Evolutionary conservation across 2,113 vertebrate species (phyloP).

Genomic region (Dicrurus megarhynchus): DNA sequence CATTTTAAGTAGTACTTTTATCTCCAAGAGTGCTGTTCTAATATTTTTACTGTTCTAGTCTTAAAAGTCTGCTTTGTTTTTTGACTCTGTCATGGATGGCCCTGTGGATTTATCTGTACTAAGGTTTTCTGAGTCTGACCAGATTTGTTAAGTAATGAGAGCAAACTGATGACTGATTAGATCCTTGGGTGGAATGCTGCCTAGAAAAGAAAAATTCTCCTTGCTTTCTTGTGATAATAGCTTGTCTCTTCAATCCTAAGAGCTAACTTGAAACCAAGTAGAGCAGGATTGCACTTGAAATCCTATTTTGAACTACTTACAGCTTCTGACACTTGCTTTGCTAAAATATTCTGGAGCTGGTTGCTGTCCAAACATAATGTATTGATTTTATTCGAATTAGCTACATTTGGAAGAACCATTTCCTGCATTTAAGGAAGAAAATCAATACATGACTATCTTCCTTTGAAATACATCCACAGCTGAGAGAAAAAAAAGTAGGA

Average conservation of each 20-base stretch:
- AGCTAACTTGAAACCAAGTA: neutral
- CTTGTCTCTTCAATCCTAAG: neutral
- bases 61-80: neutral
- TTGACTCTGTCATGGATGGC: neutral
- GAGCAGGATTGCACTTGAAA: neutral
- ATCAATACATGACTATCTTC: neutral
- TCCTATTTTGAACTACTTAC: neutral
- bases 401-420: conserved; percentile 25
- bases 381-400: neutral
- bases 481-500: neutral
- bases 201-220: neutral
- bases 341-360: neutral
- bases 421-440: neutral
- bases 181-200: neutral
- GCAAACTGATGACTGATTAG: neutral
- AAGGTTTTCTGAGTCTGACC: neutral
- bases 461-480: neutral
- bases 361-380: neutral
- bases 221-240: neutral
- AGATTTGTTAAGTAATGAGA: neutral
- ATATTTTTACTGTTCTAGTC: neutral
- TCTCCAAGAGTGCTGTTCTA: neutral
- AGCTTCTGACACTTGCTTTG: neutral
- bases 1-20: neutral
- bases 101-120: neutral